Evolutionary conservation across 2,888 invertebrate genomes (phyloP).

Genomic region (Leptothorax acervorum): DNA sequence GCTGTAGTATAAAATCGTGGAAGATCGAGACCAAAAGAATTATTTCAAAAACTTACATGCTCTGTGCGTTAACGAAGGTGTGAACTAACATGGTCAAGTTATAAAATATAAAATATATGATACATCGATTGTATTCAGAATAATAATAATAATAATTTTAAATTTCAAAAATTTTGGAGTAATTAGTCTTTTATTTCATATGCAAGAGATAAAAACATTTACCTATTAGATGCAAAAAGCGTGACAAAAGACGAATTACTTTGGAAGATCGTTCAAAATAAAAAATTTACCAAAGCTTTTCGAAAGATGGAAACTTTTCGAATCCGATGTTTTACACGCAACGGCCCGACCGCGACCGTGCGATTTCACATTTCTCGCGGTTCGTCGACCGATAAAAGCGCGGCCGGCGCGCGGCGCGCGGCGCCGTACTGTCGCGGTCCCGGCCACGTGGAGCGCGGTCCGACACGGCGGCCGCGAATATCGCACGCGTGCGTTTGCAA

Average conservation of each 20-base stretch:
- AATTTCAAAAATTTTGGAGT: not conserved
- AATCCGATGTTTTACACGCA: slow-evolving; percentile 2
- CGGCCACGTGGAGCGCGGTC: slow-evolving; percentile 34
- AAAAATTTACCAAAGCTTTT: not conserved
- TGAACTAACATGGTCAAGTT: no score
- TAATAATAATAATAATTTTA: no score
- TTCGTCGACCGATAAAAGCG: slow-evolving; percentile 65
- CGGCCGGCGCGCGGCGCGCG: slow-evolving; percentile 37
- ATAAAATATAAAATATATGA: no score
- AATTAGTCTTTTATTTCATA: not conserved
- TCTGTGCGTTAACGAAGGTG: no score
- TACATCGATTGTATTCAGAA: no score
- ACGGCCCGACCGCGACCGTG: not conserved
- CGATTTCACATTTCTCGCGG: slow-evolving; percentile 61
- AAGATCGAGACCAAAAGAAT: no score
- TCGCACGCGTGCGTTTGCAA: slow-evolving; percentile 4
- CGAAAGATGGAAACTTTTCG: not conserved
- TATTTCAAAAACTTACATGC: no score
- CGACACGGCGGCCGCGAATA: not conserved
- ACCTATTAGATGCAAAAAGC: no score
- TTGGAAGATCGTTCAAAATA: not conserved
- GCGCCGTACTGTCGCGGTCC: slow-evolving; percentile 10
- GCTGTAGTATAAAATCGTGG: no score
- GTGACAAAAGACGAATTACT: not conserved
- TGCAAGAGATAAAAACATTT: no score